Base-by-base conservation (phyloP, 2,113 vertebrate species). In the Oxyruncus cristatus region DNA sequence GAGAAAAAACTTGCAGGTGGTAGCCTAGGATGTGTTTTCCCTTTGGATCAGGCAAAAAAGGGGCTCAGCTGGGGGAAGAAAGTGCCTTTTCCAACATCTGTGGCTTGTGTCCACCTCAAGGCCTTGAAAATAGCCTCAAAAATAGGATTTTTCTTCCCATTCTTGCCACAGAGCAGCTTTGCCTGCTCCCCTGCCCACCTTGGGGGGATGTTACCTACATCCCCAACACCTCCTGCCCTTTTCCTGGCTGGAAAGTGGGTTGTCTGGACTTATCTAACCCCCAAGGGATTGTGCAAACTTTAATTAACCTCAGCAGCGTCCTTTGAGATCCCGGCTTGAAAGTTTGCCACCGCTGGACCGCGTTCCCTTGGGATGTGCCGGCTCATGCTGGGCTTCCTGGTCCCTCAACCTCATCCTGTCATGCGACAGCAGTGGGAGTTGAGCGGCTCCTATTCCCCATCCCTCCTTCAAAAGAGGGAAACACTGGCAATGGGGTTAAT, bases 291-390 rank as follows among this genome's bases (percentile, higher is more conserved):
- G 88, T 21, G 88, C 88, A 90, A 82, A 75, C 93, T 75, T 50
- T 63, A 90, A 75, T 92, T 53, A 88, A 78, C 71, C 91, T 67
- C 94, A 3, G 77, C 65, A 28, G 85, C 33, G 19, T 85, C 93
- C 88, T 67, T 63, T 6, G 78, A 53, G 70, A 75, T 35, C 82
- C 82, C 2, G 0, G 65, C 59, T 67, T 41, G 73, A 53, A 75
- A 75, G 85, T 74, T 50, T 9, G 70, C 77, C 1, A 8, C 2
- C 3, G 53, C 17, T 50, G 53, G 41, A 6, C 73, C 7, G 4
- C 5, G 32, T 59, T 95, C 85, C 81, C 88, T 35, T 33, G 3
- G 52, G 85, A 92, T 85, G 78, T 16, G 50, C 91, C 28, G 8
- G 50, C 81, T 73, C 28, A 1, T 0, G 1, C 59, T 0, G 65